Percentiles rank a stretch among this genome's conserved stretches.
Evolutionary conservation across 30 jellyfish, hydroid and myxozoan genomes (phyloP).

Genomic region (Chrysaora quinquecirrha): DNA sequence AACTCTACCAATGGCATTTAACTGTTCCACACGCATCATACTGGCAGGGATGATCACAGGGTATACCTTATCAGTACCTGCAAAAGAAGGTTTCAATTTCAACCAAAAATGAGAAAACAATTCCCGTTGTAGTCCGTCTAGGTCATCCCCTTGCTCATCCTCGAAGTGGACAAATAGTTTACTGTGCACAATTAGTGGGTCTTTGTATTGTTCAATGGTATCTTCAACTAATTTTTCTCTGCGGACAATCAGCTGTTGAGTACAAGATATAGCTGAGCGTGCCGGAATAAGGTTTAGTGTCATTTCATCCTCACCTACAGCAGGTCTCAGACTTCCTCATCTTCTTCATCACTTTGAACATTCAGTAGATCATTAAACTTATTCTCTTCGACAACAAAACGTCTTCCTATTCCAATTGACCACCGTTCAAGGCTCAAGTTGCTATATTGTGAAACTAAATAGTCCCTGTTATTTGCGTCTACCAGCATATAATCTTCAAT

Average conservation of each 20-base stretch:
- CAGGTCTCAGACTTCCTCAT: constrained; percentile 1
- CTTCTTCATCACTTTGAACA: neutral
- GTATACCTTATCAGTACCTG: constrained; percentile 24
- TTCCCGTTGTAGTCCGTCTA: constrained; percentile 14
- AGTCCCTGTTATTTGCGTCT: neutral
- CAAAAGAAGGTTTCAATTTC: constrained; percentile 22
- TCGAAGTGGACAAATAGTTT: constrained; percentile 16
- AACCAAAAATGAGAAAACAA: constrained; percentile 27
- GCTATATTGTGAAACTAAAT: neutral
- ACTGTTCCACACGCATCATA: constrained; percentile 22
- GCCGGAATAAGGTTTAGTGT: constrained; percentile 18
- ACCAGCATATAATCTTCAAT: neutral
- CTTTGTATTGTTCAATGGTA: constrained; percentile 36
- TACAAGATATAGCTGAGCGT: constrained; percentile 2
- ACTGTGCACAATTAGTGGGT: constrained; percentile 16
- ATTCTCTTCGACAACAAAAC: neutral
- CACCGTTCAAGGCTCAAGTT: neutral
- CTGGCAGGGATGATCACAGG: constrained; percentile 12
- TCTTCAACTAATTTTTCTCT: constrained; percentile 18
- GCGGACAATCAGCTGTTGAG: constrained; percentile 37
- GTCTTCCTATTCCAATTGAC: neutral
- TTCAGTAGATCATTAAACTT: neutral
- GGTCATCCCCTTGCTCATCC: constrained; percentile 32
- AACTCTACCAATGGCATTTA: constrained; percentile 32
- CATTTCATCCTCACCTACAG: constrained; percentile 4